Evolutionary conservation across 2,888 invertebrate species (phyloP).

Genomic region (Hedychridium roseum): DNA sequence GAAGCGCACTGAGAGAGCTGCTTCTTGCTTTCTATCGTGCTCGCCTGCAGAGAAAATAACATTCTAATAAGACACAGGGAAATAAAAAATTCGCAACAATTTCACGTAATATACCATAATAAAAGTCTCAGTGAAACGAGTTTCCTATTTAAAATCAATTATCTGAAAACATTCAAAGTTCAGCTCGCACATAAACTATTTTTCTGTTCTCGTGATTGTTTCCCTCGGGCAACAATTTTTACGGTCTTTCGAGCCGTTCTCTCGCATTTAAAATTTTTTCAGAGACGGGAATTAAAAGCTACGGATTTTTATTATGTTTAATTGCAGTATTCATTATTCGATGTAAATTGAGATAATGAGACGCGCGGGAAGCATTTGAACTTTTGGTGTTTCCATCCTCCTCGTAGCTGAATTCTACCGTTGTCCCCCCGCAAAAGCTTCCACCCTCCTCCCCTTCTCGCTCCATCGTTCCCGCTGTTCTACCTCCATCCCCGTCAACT

Average conservation of each 20-base stretch:
- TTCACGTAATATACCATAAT: no score
- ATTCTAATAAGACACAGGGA: no score
- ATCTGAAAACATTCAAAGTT: no score
- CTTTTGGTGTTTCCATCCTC: no score
- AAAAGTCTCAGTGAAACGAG: no score
- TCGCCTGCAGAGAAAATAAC: constrained; percentile 30
- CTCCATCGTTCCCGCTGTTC: constrained; percentile 13
- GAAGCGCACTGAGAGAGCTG: constrained; percentile 16
- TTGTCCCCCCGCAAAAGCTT: constrained; percentile 4
- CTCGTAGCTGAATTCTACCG: no score
- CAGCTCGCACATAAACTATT: no score
- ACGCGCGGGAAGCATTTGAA: constrained; percentile 35
- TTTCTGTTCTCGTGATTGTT: no score
- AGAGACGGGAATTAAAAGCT: not conserved
- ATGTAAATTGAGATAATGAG: constrained; percentile 49
- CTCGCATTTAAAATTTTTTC: constrained; percentile 23
- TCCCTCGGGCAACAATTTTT: no score
- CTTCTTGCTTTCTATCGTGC: constrained; percentile 27
- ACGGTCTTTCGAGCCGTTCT: no score
- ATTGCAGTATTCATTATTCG: constrained; percentile 43
- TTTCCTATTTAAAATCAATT: no score
- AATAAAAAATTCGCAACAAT: no score
- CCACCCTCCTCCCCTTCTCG: constrained; percentile 1
- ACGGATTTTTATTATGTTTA: constrained; percentile 29
- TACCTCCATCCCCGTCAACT: not conserved